Conservation (phyloP, 2,113 vertebrate genomes). For the Urocynchramus pylzowi region DNA sequence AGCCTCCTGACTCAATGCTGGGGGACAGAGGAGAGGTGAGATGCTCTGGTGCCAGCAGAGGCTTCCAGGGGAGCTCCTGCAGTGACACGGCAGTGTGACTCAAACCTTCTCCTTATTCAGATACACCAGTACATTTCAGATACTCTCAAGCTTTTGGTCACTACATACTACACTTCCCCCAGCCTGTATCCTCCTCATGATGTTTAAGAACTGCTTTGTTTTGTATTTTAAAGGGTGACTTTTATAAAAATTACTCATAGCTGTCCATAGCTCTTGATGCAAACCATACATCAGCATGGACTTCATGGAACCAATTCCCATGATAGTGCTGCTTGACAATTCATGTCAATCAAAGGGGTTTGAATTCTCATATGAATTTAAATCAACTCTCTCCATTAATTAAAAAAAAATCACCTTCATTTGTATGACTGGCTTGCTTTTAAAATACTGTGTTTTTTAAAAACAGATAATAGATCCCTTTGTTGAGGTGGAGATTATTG, state of each 20-base stretch:
- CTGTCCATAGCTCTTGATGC: not conserved
- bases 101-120: not conserved
- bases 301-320: not conserved
- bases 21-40: constrained; percentile 95
- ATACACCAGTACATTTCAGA: not conserved
- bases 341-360: not conserved
- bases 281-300: not conserved
- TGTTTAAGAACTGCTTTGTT: not conserved
- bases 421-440: not conserved
- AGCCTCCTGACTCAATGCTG: constrained; percentile 96
- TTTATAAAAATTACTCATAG: not conserved
- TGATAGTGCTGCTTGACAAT: not conserved
- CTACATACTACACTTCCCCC: not conserved
- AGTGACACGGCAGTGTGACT: not conserved
- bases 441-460: constrained; percentile 14
- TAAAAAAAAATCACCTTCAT: not conserved
- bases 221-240: not conserved
- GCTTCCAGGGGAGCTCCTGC: not conserved
- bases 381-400: not conserved
- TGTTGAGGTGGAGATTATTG: constrained; percentile 97
- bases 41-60: not conserved
- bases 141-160: not conserved
- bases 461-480: constrained; percentile 96
- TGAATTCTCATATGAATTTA: not conserved
- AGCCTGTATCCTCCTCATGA: accelerated